A percentile compares a stretch with the other conserved stretches of the same genome.
Evolutionary conservation across 2,113 vertebrate genomes (phyloP).

Genomic region (Sturnus vulgaris): DNA sequence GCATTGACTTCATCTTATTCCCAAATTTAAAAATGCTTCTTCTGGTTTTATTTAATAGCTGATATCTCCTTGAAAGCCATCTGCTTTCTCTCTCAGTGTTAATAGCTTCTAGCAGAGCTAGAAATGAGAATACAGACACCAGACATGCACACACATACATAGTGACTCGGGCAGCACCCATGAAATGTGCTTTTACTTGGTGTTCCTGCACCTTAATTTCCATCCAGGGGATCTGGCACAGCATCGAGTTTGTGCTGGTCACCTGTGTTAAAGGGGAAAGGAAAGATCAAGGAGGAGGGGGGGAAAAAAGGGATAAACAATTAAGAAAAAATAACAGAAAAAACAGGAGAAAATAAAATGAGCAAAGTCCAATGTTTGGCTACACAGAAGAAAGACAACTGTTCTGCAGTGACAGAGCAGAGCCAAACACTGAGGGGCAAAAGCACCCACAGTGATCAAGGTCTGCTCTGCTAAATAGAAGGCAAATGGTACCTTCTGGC

Average conservation of each 20-base stretch:
- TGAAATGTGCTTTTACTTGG: not conserved
- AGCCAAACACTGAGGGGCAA: rapidly evolving
- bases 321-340: not conserved
- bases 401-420: not conserved
- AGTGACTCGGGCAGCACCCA: rapidly evolving
- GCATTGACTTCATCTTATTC: not conserved
- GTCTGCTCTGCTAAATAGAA: not conserved
- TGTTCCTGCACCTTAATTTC: not conserved
- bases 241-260: not conserved
- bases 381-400: not conserved
- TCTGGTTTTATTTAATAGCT: not conserved
- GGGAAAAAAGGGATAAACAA: rapidly evolving
- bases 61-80: not conserved
- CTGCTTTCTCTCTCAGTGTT: not conserved
- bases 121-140: not conserved
- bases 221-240: not conserved
- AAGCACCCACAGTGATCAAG: not conserved
- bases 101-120: not conserved
- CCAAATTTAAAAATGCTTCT: not conserved
- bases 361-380: not conserved
- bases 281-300: not conserved
- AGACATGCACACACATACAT: rapidly evolving
- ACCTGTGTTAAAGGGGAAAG: not conserved
- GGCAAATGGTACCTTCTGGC: not conserved
- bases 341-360: not conserved